These are phyloP conservation scores for Gambusia affinis DNA, from an alignment of 2,113 vertebrate species.

Conservation along the genomic window DNA sequence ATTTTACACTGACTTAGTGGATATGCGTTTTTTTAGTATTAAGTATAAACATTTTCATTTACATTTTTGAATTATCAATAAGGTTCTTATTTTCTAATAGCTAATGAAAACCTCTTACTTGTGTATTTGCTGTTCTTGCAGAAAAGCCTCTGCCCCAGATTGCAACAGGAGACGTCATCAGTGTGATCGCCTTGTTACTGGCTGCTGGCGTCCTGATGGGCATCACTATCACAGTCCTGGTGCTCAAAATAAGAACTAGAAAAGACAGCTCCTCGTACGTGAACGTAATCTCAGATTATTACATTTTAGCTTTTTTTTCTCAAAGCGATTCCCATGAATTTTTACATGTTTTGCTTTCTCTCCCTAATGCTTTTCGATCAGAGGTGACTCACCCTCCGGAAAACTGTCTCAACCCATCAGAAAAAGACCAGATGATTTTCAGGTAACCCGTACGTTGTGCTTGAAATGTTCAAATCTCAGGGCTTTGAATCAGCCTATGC, in stretches of 20 bases:
- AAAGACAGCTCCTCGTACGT: conserved; percentile 75
- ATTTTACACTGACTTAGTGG: neutral
- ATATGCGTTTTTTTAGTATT: neutral
- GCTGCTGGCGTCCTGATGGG: conserved; percentile 77
- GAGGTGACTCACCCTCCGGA: conserved; percentile 62
- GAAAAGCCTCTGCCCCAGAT: conserved; percentile 78
- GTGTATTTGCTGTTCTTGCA: conserved; percentile 32
- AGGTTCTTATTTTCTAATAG: neutral
- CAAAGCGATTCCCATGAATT: neutral
- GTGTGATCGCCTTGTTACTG: conserved; percentile 77
- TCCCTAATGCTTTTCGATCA: conserved; percentile 22
- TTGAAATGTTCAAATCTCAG: conserved; percentile 9
- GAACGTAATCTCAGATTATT: neutral
- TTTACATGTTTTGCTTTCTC: neutral
- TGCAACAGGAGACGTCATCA: conserved; percentile 74
- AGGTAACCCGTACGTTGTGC: conserved; percentile 48
- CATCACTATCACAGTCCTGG: conserved; percentile 76
- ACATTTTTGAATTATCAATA: neutral
- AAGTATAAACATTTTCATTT: neutral
- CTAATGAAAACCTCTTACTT: neutral
- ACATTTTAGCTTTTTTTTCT: neutral
- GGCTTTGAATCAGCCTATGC: neutral
- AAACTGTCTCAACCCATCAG: conserved; percentile 65
- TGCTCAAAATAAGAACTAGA: conserved; percentile 76
- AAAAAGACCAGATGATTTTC: conserved; percentile 72